These are phyloP conservation scores for Melospiza georgiana DNA, from an alignment of 2,113 vertebrate species.

Conservation along the genomic window DNA sequence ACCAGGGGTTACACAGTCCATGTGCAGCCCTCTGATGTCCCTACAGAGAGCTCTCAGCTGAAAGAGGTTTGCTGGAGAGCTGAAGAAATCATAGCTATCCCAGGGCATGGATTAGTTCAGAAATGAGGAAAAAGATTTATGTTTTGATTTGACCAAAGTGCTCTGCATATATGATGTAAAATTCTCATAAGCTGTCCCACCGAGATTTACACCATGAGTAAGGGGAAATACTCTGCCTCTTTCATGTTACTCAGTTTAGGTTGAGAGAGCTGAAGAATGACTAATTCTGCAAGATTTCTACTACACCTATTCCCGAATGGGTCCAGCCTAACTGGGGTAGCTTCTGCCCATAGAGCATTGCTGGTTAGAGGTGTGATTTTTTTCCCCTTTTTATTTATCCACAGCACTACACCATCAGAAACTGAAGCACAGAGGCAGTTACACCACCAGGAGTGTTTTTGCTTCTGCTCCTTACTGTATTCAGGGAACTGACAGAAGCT, in stretches of 20 bases:
- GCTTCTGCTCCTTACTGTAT: neutral
- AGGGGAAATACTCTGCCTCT: conserved; percentile 4
- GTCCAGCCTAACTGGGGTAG: neutral
- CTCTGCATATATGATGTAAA: neutral
- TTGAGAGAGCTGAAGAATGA: conserved; percentile 18
- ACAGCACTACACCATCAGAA: neutral
- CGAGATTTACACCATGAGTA: neutral
- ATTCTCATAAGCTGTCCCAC: neutral
- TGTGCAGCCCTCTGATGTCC: neutral
- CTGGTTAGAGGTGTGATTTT: neutral
- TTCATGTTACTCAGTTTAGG: neutral
- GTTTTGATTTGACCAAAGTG: conserved; percentile 34
- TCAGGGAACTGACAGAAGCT: neutral
- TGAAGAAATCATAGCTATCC: neutral
- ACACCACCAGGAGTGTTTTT: neutral
- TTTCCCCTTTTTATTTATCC: neutral
- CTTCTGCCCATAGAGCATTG: neutral
- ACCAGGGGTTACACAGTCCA: neutral
- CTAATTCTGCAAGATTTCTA: conserved; percentile 30
- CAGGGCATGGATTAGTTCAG: neutral
- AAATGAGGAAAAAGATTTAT: neutral
- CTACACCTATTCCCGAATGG: conserved; percentile 35
- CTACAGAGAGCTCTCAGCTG: neutral
- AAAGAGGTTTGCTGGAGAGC: neutral
- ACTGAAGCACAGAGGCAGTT: neutral